These are phyloP conservation scores for Hirtodrosophila histrioides DNA, from an alignment of 2,888 invertebrate genomes.

Conservation along the genomic window DNA sequence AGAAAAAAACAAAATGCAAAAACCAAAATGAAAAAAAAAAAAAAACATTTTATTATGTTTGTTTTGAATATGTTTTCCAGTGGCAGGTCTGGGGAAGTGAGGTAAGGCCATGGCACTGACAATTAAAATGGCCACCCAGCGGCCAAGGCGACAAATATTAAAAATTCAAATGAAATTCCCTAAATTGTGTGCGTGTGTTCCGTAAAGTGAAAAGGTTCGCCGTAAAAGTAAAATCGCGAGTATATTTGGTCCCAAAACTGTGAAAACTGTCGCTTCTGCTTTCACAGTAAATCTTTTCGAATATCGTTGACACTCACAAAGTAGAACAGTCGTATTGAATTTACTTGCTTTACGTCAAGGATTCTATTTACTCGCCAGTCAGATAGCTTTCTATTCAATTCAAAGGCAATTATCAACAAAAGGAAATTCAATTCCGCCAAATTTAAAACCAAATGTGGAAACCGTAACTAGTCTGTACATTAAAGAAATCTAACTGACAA, in stretches of 20 bases:
- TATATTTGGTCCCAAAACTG: conserved; percentile 8
- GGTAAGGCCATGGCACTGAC: conserved; percentile 26
- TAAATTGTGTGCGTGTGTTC: neutral
- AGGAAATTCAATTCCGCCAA: too few relatives aligned
- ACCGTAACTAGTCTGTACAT: too few relatives aligned
- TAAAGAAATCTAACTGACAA: too few relatives aligned
- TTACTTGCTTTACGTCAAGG: too few relatives aligned
- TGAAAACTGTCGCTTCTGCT: neutral
- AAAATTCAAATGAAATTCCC: conserved; percentile 34
- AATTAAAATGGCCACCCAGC: conserved; percentile 44
- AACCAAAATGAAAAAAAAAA: conserved; percentile 5
- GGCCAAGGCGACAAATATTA: conserved; percentile 48
- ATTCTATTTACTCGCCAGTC: too few relatives aligned
- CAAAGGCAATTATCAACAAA: too few relatives aligned
- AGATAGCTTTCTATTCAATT: too few relatives aligned
- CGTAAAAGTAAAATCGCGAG: neutral
- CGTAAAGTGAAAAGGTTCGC: conserved; percentile 12
- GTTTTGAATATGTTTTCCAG: conserved; percentile 59
- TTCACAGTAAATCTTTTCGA: too few relatives aligned
- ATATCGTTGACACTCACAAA: too few relatives aligned
- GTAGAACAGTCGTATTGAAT: too few relatives aligned
- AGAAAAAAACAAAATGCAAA: conserved; percentile 11
- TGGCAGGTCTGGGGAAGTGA: conserved; percentile 1
- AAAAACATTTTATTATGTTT: conserved; percentile 56
- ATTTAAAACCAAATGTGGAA: too few relatives aligned